Percentiles rank a stretch among this genome's conserved stretches.
Conservation (phyloP, 1,140 invertebrate species). For the Potamilus streckersoni region DNA sequence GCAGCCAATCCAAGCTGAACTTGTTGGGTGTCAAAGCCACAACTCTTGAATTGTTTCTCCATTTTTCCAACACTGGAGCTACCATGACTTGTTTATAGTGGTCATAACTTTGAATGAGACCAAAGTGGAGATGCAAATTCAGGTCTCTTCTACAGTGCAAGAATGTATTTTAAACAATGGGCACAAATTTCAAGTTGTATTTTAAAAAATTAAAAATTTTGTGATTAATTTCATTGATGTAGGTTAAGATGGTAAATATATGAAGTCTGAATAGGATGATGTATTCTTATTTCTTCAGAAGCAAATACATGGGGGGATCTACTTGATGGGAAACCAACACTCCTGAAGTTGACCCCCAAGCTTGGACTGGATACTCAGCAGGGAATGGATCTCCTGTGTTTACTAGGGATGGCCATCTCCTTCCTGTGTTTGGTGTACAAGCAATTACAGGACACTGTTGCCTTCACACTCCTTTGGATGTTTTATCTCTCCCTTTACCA, state of each 20-base stretch:
- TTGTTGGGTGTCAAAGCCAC: too few relatives aligned
- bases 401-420: slow-evolving; percentile 77
- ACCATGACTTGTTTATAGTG: too few relatives aligned
- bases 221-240: not conserved
- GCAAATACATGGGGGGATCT: slow-evolving; percentile 53
- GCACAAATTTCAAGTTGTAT: too few relatives aligned
- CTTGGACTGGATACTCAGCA: slow-evolving; percentile 78
- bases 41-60: too few relatives aligned
- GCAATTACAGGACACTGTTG: slow-evolving; percentile 52
- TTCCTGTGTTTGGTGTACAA: slow-evolving; percentile 66
- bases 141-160: too few relatives aligned
- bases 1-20: too few relatives aligned
- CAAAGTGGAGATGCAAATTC: too few relatives aligned
- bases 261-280: not conserved
- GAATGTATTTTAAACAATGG: too few relatives aligned
- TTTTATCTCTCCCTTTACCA: slow-evolving; percentile 83
- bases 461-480: slow-evolving; percentile 78
- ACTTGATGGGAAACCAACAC: slow-evolving; percentile 74
- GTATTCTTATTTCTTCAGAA: slow-evolving; percentile 42
- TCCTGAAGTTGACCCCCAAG: slow-evolving; percentile 78
- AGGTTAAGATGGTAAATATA: not conserved
- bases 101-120: too few relatives aligned
- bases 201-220: too few relatives aligned
- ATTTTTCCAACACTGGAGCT: too few relatives aligned
- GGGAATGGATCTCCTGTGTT: slow-evolving; percentile 78